Evolutionary conservation across 2,797 vertebrate species (phyloP).

Genomic region (Fundulus diaphanus): DNA sequence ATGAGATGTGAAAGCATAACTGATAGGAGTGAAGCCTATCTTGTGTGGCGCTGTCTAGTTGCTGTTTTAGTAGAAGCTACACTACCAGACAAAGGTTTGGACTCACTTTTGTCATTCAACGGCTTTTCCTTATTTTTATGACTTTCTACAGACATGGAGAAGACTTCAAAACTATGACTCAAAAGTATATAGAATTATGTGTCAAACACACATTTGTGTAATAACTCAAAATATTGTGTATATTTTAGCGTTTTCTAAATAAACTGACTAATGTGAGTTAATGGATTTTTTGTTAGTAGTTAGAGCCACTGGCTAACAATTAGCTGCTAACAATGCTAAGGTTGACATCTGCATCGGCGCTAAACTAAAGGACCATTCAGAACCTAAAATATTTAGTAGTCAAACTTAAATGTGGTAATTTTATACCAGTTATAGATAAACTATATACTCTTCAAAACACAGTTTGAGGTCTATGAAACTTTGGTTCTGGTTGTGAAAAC

Average conservation of each 20-base stretch:
- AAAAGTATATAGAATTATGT: too few relatives aligned
- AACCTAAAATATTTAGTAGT: background rate
- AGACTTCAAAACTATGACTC: too few relatives aligned
- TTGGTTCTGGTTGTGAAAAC: background rate
- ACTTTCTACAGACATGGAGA: background rate
- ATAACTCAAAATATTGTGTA: too few relatives aligned
- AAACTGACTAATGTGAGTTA: background rate
- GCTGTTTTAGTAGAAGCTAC: background rate
- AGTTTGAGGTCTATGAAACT: background rate
- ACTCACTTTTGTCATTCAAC: too few relatives aligned
- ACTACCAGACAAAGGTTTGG: too few relatives aligned
- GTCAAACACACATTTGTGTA: too few relatives aligned
- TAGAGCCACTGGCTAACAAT: background rate
- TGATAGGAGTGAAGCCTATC: conserved; percentile 24
- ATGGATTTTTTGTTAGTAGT: background rate
- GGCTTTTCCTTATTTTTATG: too few relatives aligned
- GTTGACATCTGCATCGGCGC: background rate
- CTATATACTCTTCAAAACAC: background rate
- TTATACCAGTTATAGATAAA: too few relatives aligned
- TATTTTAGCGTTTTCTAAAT: too few relatives aligned
- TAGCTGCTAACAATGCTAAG: background rate
- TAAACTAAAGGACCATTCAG: background rate
- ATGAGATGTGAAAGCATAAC: conserved; percentile 49
- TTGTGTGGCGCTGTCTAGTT: background rate
- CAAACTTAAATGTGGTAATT: background rate